Evolutionary conservation across 2,888 invertebrate species (phyloP).

Genomic region (Syritta pipiens): DNA sequence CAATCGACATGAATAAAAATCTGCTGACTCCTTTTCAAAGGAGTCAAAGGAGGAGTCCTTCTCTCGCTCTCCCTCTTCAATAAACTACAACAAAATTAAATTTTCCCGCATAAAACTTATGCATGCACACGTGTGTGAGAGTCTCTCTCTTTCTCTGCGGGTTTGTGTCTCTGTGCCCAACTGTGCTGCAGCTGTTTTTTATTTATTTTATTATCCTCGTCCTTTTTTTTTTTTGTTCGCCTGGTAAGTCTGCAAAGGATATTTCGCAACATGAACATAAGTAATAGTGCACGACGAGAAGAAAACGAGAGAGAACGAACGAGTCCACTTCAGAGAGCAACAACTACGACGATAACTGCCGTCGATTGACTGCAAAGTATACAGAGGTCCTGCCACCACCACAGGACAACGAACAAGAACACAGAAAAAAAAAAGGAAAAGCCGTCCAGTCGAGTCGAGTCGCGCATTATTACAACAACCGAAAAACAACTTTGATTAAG

Average conservation of each 20-base stretch:
- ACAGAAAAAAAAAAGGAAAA: slow-evolving; percentile 19
- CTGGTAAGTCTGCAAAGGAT: slow-evolving; percentile 58
- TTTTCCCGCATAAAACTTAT: slow-evolving; percentile 66
- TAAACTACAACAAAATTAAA: slow-evolving; percentile 67
- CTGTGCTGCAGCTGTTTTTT: slow-evolving; percentile 62
- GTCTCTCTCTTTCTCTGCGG: not conserved
- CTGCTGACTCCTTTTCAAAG: slow-evolving; percentile 35
- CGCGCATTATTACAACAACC: slow-evolving; percentile 69
- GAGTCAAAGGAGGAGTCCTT: slow-evolving; percentile 27
- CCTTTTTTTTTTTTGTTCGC: slow-evolving; percentile 24
- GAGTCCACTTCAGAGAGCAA: slow-evolving; percentile 42
- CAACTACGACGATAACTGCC: slow-evolving; percentile 56
- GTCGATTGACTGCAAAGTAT: slow-evolving; percentile 64
- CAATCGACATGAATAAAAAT: slow-evolving; percentile 53
- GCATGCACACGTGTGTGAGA: slow-evolving; percentile 23
- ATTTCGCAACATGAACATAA: slow-evolving; percentile 55
- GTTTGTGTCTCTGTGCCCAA: not conserved
- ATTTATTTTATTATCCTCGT: slow-evolving; percentile 57
- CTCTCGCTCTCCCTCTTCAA: slow-evolving; percentile 8
- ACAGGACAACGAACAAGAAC: not conserved
- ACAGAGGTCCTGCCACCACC: slow-evolving; percentile 41
- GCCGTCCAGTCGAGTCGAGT: slow-evolving; percentile 17
- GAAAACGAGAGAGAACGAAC: too few species aligned
- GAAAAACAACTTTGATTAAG: slow-evolving; percentile 69
- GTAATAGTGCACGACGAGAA: too few species aligned